Evolutionary conservation across 1,140 invertebrate genomes (phyloP).

Genomic region (Hesperophylax magnus): DNA sequence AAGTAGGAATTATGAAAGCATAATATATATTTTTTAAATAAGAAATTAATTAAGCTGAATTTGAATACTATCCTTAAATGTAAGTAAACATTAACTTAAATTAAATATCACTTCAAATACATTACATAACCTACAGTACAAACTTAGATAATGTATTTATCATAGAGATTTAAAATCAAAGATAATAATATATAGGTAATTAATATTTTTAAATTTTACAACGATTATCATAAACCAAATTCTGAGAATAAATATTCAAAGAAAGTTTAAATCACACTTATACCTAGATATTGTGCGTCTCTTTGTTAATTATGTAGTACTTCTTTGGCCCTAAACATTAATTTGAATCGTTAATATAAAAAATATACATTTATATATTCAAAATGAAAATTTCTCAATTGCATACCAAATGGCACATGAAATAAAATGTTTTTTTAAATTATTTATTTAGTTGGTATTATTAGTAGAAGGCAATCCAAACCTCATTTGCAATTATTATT

Average conservation of each 20-base stretch:
- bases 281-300: conserved; percentile 52
- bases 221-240: neutral
- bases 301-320: conserved; percentile 17
- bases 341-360: conserved; percentile 28
- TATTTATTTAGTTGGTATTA: conserved; percentile 4
- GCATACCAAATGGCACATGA: conserved; percentile 35
- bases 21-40: neutral
- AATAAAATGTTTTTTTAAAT: conserved; percentile 9
- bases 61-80: conserved; percentile 29
- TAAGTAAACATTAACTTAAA: conserved; percentile 35
- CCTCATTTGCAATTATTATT: conserved; percentile 16
- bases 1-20: too few relatives aligned
- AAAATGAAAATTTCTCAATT: conserved; percentile 18
- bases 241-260: conserved; percentile 23
- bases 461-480: neutral
- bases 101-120: conserved; percentile 53
- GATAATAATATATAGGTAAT: neutral
- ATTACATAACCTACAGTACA: conserved; percentile 31
- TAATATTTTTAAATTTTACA: conserved; percentile 9
- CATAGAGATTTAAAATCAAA: conserved; percentile 32
- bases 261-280: conserved; percentile 49
- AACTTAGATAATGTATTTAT: neutral
- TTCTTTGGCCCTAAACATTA: conserved; percentile 45
- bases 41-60: conserved; percentile 21
- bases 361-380: conserved; percentile 37